These are phyloP conservation scores for Remorina albescens DNA, from an alignment of 2,797 vertebrate genomes.

Conservation along the genomic window DNA sequence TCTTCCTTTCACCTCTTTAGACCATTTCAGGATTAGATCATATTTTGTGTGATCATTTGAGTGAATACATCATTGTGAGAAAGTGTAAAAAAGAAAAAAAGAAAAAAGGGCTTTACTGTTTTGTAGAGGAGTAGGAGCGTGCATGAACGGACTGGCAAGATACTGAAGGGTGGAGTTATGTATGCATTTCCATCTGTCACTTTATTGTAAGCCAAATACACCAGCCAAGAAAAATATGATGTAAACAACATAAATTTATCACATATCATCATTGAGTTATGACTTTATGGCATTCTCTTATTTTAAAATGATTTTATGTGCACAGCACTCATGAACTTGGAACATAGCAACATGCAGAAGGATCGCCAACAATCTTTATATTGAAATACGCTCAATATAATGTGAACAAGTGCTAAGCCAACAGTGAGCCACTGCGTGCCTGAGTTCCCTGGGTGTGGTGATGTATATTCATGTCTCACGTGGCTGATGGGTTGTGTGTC, in stretches of 20 bases:
- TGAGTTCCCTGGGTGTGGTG: constrained; percentile 19
- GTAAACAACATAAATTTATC: neutral
- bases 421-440: neutral
- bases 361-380: neutral
- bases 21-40: constrained; percentile 12
- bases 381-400: constrained; percentile 5
- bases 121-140: neutral
- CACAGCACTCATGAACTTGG: too few species aligned
- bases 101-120: neutral
- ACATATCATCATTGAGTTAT: neutral
- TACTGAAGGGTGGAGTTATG: neutral
- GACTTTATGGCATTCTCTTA: neutral
- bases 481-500: constrained; percentile 29
- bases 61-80: constrained; percentile 6
- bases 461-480: constrained; percentile 30
- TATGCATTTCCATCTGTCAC: neutral
- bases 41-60: constrained; percentile 31
- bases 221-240: neutral
- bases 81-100: constrained; percentile 15
- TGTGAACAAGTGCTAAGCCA: neutral
- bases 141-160: neutral
- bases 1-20: constrained; percentile 50
- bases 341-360: neutral
- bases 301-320: neutral
- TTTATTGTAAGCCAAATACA: neutral